phyloP scores from a whole-genome alignment of 2,888 invertebrate species.

The Hyposoter dolosus region DNA sequence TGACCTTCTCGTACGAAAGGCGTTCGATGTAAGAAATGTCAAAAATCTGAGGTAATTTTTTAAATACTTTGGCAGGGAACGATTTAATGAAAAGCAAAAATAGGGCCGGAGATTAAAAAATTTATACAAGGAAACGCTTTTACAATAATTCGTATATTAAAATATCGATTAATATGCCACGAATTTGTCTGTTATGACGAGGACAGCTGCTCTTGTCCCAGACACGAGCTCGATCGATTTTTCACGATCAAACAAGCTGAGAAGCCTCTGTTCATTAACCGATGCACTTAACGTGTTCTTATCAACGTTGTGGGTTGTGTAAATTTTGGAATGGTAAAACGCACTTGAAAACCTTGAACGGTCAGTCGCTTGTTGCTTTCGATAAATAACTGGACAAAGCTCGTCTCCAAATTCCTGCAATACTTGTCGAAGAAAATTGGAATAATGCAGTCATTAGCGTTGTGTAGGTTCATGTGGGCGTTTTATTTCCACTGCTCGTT shows the following conservation, averaged over 20 bases:
- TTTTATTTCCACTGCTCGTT: background rate
- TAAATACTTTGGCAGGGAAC: too few relatives aligned
- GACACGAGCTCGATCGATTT: conserved; percentile 16
- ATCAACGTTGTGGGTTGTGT: background rate
- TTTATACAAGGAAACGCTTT: background rate
- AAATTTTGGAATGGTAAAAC: background rate
- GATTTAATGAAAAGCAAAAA: background rate
- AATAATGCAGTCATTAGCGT: background rate
- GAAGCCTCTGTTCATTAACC: conserved; percentile 18
- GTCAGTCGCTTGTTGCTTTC: background rate
- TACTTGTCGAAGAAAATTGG: background rate
- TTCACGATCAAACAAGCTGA: background rate
- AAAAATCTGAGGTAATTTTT: too few relatives aligned
- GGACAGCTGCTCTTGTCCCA: background rate
- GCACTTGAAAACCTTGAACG: background rate
- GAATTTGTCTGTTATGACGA: background rate
- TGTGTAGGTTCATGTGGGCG: background rate
- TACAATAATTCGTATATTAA: background rate
- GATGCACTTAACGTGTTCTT: conserved; percentile 6
- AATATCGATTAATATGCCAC: background rate
- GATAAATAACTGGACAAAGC: background rate
- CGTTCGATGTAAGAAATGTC: too few relatives aligned
- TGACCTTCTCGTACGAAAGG: too few relatives aligned
- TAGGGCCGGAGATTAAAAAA: background rate
- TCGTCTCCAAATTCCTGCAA: background rate